These are phyloP conservation scores for Catharus ustulatus DNA, from an alignment of 2,797 vertebrate species.

Conservation along the genomic window DNA sequence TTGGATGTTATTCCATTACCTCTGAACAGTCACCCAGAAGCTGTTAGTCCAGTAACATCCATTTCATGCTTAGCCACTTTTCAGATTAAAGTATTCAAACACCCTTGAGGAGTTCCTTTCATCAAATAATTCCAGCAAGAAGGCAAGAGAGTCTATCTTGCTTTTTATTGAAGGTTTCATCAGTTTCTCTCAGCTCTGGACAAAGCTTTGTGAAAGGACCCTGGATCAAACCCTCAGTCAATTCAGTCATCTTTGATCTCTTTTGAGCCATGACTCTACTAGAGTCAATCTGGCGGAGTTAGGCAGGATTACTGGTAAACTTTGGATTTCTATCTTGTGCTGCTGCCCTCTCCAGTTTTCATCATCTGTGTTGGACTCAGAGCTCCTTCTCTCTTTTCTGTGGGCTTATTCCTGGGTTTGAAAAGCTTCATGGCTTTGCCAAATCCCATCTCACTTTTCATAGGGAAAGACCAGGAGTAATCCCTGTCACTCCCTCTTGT, in stretches of 20 bases:
- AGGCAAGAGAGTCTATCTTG: neutral
- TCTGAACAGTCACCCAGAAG: neutral
- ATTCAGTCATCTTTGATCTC: neutral
- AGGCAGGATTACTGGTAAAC: constrained; percentile 44
- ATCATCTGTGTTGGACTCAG: neutral
- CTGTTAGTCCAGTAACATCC: neutral
- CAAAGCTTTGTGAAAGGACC: neutral
- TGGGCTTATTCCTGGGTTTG: neutral
- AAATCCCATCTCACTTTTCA: neutral
- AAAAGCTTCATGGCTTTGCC: neutral
- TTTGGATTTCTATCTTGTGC: neutral
- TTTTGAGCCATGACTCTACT: neutral
- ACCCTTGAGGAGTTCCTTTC: neutral
- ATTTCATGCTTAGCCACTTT: neutral
- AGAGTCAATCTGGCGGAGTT: neutral
- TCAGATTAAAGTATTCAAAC: neutral
- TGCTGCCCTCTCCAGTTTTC: neutral
- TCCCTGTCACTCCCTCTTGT: neutral
- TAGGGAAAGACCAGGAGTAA: neutral
- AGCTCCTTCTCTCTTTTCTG: neutral
- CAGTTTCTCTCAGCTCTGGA: neutral
- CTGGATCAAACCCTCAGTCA: neutral
- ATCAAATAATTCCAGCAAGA: neutral
- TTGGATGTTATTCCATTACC: constrained; percentile 11
- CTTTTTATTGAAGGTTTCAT: neutral